phyloP scores from a whole-genome alignment of 2,797 vertebrate species.

The Carduelis carduelis region DNA sequence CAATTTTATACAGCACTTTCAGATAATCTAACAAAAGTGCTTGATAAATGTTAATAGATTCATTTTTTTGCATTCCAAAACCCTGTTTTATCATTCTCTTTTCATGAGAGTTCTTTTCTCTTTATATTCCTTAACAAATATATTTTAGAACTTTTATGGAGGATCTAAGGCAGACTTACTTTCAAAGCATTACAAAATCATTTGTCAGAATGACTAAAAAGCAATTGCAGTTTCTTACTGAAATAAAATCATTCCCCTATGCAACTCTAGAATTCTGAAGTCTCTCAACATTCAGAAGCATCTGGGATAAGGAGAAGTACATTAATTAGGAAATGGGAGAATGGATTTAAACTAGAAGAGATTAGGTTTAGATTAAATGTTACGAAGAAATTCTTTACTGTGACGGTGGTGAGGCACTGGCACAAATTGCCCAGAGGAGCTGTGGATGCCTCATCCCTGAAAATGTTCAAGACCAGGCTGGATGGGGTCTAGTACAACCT shows the following conservation, averaged over 20 bases:
- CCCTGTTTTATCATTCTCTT: background rate
- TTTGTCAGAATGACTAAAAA: background rate
- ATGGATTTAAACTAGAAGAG: background rate
- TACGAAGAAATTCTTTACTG: background rate
- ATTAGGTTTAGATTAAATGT: background rate
- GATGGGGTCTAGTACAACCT: background rate
- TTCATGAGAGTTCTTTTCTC: background rate
- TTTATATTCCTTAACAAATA: background rate
- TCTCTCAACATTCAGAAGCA: background rate
- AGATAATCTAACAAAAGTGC: background rate
- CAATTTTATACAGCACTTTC: background rate
- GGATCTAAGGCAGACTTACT: background rate
- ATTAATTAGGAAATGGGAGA: background rate
- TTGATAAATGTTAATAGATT: background rate
- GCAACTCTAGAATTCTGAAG: background rate
- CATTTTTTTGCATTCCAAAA: background rate
- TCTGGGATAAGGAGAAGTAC: background rate
- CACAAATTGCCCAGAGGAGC: background rate
- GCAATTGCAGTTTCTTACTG: background rate
- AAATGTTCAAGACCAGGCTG: background rate
- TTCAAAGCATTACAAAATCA: background rate
- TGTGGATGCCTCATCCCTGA: background rate
- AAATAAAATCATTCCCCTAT: background rate
- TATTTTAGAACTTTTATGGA: background rate
- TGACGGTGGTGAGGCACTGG: background rate